Evolutionary conservation across 2,113 vertebrate species (phyloP).

Genomic region (Podiceps cristatus): DNA sequence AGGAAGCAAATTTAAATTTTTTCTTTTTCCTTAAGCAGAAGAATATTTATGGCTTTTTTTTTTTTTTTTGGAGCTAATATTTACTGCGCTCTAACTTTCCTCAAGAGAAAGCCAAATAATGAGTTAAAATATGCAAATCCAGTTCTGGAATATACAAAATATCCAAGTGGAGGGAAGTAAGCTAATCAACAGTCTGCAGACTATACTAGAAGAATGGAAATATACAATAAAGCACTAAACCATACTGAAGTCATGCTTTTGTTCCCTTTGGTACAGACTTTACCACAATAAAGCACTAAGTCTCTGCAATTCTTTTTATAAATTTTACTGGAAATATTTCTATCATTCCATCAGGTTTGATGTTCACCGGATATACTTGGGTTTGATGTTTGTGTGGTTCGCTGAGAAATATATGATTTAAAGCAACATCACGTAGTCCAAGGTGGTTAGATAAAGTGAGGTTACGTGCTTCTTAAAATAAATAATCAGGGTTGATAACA

Average conservation of each 20-base stretch:
- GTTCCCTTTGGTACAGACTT: background rate
- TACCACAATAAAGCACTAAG: background rate
- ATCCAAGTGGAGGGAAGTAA: background rate
- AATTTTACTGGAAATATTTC: background rate
- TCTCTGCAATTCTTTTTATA: background rate
- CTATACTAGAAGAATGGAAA: background rate
- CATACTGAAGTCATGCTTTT: background rate
- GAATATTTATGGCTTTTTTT: background rate
- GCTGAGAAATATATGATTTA: background rate
- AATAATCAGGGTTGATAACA: background rate
- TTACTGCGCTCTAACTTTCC: background rate
- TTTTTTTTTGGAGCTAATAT: background rate
- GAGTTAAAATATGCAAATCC: constrained; percentile 13
- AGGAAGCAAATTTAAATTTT: background rate
- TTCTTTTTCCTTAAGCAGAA: background rate
- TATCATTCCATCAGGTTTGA: background rate
- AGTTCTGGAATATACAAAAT: background rate
- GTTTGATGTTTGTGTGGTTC: background rate
- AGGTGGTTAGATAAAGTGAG: background rate
- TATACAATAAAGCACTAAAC: background rate
- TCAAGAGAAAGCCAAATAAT: background rate
- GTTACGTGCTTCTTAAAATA: background rate
- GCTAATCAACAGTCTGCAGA: background rate
- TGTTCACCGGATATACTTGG: background rate
- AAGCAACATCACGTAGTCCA: background rate